Evolutionary conservation across 2,797 vertebrate genomes (phyloP).

Genomic region (Sebastes nivosus): DNA sequence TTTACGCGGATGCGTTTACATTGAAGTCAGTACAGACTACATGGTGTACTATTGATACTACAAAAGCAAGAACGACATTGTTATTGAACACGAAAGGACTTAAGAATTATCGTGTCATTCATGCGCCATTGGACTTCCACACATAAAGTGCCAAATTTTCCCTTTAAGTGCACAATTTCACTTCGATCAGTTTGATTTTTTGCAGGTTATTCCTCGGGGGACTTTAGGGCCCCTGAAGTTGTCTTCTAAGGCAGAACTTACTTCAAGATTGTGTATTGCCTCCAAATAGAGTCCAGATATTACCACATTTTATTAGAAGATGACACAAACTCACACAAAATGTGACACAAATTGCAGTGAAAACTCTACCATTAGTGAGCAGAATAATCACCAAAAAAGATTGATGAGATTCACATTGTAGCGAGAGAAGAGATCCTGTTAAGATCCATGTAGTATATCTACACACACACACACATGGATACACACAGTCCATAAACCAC

Average conservation of each 20-base stretch:
- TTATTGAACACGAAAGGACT: no score
- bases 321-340: not conserved
- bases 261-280: not conserved
- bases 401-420: not conserved
- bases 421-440: not conserved
- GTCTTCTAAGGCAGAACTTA: not conserved
- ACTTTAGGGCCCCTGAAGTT: not conserved
- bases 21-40: no score
- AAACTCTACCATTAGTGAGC: not conserved
- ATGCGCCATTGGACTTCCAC: not conserved
- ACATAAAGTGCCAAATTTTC: not conserved
- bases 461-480: not conserved
- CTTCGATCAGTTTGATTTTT: not conserved
- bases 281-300: not conserved
- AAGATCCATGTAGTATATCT: not conserved
- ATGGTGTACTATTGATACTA: no score
- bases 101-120: no score
- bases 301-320: not conserved
- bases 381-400: not conserved
- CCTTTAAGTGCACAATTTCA: not conserved
- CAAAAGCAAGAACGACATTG: no score
- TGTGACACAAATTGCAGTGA: not conserved
- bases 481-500: slow-evolving; percentile 32
- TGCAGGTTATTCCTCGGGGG: not conserved
- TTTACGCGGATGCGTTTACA: no score